Evolutionary conservation across 2,888 invertebrate genomes (phyloP), one percentile per base, ranked within the genome.

Genomic region (Octodonta nipae): DNA sequence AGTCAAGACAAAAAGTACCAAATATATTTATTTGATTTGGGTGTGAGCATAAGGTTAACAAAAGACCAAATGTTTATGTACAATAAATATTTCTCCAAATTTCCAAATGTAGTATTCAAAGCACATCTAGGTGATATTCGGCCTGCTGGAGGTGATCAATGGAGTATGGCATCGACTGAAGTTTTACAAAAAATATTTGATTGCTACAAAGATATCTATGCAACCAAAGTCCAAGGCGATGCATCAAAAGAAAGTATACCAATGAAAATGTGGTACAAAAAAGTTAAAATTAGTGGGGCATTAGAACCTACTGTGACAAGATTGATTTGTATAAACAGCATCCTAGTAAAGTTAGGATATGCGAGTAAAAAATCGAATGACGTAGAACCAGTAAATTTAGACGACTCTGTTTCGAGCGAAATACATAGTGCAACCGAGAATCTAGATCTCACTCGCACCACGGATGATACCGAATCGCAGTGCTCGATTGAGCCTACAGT

Each of bases 51-150:
- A 41, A 61, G 59, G 1, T 63, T 42, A 5, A 26, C 42, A 0
- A 5, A 22, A 5, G 36, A 42, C 3, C 38, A 42, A 11, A 40
- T 51, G 5, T 49, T 32, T 17, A 33, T 11, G 5, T 28, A 8
- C 15, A 12, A n/a, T 15, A 30, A 26, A 1, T 55, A 65, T 5
- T 77, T 78, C 39, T 50, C 56, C 5, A 52, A 56, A 0, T 46
- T 69, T 1, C 67, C 70, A 0, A 69, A 73, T 36, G 71, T 72
- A 1, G 73, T 74, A 0, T 63, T 75, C 13, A 71, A 70, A 42
- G 78, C 85, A 39, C 76, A 78, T 51, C 54, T 88, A 30, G 71
- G 70, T 2, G 78, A 78, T 12, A 68, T 87, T 6, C 58, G 64
- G 13, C 78, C 86, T 0, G 78, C 80, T 0, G 77, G 78, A 0